Percentiles rank a stretch among this genome's conserved stretches.
Conservation (phyloP, 2,797 vertebrate genomes). For the Arctocebus calabarensis region DNA sequence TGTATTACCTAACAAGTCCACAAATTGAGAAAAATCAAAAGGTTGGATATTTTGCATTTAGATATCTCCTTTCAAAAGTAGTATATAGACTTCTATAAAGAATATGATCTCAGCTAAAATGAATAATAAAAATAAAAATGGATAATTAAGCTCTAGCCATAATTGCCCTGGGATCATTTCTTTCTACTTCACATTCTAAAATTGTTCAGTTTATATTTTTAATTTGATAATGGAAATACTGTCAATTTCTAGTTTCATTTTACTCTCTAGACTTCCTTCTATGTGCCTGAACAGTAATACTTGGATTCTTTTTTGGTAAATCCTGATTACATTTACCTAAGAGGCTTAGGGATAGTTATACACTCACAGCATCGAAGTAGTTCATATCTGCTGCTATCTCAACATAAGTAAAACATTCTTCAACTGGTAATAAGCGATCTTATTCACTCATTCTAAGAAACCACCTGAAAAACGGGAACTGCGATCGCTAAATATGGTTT, state of each 20-base stretch:
- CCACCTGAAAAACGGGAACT: neutral
- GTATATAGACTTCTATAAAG: neutral
- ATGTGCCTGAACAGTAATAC: neutral
- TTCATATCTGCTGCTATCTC: neutral
- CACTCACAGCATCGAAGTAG: neutral
- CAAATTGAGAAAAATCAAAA: constrained; percentile 31
- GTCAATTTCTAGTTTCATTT: constrained; percentile 30
- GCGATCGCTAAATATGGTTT: neutral
- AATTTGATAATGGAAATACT: neutral
- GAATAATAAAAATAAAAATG: constrained; percentile 1
- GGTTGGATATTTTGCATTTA: constrained; percentile 32
- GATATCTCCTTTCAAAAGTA: constrained; percentile 48
- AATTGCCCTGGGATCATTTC: neutral
- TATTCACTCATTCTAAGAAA: neutral
- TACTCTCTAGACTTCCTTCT: neutral
- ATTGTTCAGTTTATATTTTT: neutral
- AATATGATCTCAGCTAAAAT: neutral
- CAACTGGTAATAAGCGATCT: neutral
- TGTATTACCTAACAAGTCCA: neutral
- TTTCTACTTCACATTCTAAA: neutral
- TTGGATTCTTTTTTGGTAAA: neutral
- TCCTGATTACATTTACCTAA: constrained; percentile 1
- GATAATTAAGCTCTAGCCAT: neutral
- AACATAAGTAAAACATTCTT: neutral
- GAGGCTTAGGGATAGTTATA: neutral